Percentiles rank a stretch among this genome's conserved stretches.
phyloP scores from a whole-genome alignment of 2,113 vertebrate genomes.

The Pachypanchax playfairii region DNA sequence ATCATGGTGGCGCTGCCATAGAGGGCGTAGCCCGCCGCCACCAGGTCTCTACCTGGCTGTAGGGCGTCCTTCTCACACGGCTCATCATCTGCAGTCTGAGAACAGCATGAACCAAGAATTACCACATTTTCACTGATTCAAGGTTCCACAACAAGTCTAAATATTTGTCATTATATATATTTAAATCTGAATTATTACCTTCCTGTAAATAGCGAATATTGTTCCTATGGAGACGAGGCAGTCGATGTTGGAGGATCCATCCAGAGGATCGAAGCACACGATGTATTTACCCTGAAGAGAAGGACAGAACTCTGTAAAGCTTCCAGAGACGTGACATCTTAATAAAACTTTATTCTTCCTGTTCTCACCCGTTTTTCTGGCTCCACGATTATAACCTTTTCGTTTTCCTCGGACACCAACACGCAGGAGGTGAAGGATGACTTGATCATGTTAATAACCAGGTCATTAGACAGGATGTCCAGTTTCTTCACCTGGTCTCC shows the following conservation, averaged over 20 bases:
- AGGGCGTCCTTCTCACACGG: slow-evolving; percentile 89
- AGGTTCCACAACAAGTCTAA: no score
- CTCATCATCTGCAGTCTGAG: slow-evolving; percentile 81
- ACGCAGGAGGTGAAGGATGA: slow-evolving; percentile 94
- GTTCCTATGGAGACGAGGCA: slow-evolving; percentile 96
- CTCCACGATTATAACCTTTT: slow-evolving; percentile 90
- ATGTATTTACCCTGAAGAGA: slow-evolving; percentile 92
- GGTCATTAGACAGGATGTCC: slow-evolving; percentile 94
- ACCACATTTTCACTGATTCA: no score
- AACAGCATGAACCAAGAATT: no score
- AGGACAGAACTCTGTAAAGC: no score
- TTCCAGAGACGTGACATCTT: no score
- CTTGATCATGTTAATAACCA: slow-evolving; percentile 96
- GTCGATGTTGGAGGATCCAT: slow-evolving; percentile 98
- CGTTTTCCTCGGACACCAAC: slow-evolving; percentile 94
- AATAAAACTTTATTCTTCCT: slow-evolving; percentile 76
- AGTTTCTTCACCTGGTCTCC: slow-evolving; percentile 98
- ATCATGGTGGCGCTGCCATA: slow-evolving; percentile 98
- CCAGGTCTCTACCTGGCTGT: slow-evolving; percentile 89
- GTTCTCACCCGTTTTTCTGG: no score
- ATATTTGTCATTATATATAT: no score
- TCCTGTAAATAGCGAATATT: slow-evolving; percentile 95
- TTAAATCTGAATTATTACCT: no score
- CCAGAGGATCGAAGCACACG: slow-evolving; percentile 96
- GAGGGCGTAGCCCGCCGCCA: slow-evolving; percentile 94